Conservation (phyloP, 2,113 vertebrate genomes). For the Benitochromis conjunctus region DNA sequence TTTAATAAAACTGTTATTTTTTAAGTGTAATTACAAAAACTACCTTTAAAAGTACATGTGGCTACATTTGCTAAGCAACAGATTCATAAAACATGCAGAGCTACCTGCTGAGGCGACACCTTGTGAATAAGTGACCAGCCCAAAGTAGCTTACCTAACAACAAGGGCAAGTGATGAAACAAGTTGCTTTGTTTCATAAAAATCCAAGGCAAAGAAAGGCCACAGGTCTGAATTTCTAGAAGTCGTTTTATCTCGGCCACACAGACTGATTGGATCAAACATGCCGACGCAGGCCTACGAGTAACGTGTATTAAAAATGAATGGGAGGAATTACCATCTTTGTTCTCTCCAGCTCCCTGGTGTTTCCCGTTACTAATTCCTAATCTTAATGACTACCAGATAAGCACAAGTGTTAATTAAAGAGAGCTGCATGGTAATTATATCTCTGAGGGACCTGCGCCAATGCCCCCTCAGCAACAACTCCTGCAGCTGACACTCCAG, state of each 20-base stretch:
- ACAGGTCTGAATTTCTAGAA: background rate
- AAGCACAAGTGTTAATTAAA: slow-evolving; percentile 61
- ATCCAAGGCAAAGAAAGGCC: background rate
- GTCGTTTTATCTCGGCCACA: background rate
- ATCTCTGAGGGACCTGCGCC: slow-evolving; percentile 48
- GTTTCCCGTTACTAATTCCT: slow-evolving; percentile 42
- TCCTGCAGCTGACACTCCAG: slow-evolving; percentile 39
- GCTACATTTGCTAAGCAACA: background rate
- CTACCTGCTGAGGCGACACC: background rate
- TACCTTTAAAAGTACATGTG: background rate
- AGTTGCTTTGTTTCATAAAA: background rate
- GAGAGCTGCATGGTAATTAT: slow-evolving; percentile 52
- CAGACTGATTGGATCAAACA: slow-evolving; percentile 12
- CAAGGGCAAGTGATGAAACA: background rate
- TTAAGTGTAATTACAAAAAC: background rate
- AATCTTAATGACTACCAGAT: slow-evolving; percentile 60
- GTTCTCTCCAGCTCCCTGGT: slow-evolving; percentile 36
- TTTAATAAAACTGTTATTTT: background rate
- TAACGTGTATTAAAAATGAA: background rate
- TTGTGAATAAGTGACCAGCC: background rate
- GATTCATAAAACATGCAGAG: background rate
- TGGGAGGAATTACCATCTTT: slow-evolving; percentile 37
- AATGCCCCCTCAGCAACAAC: slow-evolving; percentile 12
- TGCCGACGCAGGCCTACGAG: background rate
- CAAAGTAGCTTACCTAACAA: background rate